Percentiles rank a stretch among this genome's conserved stretches.
phyloP scores from a whole-genome alignment of 2,113 vertebrate genomes.

The Verasper variegatus region DNA sequence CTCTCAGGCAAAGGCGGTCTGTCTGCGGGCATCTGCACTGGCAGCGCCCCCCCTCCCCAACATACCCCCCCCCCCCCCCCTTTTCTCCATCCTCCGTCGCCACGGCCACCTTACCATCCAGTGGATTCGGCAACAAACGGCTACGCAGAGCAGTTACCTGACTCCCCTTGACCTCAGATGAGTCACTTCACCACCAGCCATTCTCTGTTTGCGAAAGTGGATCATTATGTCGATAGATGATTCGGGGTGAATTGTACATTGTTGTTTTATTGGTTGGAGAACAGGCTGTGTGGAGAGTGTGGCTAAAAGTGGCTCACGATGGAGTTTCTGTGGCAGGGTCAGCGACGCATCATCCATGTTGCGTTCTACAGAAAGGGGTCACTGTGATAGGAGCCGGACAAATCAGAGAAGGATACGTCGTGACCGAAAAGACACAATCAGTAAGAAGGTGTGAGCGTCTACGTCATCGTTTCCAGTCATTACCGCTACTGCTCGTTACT shows the following conservation, averaged over 20 bases:
- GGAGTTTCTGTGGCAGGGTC: no score
- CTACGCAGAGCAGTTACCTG: constrained; percentile 11
- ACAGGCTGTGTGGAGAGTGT: not conserved
- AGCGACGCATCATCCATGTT: no score
- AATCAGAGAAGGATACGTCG: no score
- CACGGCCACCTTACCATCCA: constrained; percentile 59
- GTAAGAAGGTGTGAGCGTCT: no score
- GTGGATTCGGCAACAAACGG: constrained; percentile 45
- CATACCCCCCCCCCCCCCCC: not conserved
- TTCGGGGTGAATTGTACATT: constrained; percentile 14
- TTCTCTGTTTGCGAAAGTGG: constrained; percentile 4
- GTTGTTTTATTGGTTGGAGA: constrained; percentile 19
- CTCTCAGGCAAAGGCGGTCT: constrained; percentile 73
- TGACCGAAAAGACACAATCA: no score
- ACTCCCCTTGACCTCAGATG: constrained; percentile 3
- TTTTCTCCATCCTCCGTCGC: constrained; percentile 42
- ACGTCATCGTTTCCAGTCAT: no score
- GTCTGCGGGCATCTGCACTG: constrained; percentile 80
- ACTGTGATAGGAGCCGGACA: no score
- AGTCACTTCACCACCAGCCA: no score
- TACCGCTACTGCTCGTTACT: no score
- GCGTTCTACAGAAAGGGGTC: no score
- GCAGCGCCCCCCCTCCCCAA: constrained; percentile 27
- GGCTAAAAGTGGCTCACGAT: no score
- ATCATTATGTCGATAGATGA: constrained; percentile 43